These are phyloP conservation scores for Oryzias dopingdopingensis DNA, from an alignment of 2,797 vertebrate species.

Conservation along the genomic window DNA sequence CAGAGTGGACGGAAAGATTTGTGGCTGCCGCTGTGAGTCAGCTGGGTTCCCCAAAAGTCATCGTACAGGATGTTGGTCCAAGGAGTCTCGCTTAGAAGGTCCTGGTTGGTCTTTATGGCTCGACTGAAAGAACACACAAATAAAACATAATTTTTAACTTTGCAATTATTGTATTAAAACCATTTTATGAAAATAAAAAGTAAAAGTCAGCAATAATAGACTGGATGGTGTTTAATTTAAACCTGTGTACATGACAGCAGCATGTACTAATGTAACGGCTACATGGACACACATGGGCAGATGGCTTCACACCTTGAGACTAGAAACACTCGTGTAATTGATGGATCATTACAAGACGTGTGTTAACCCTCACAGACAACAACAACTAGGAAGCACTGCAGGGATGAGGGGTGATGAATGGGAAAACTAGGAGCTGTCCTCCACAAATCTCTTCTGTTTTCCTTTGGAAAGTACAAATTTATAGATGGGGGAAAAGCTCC, in stretches of 20 bases:
- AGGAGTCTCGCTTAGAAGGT: constrained; percentile 93
- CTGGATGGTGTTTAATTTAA: constrained; percentile 20
- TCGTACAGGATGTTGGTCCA: constrained; percentile 96
- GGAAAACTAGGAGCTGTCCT: neutral
- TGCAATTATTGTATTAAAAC: too few relatives aligned
- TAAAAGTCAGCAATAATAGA: constrained; percentile 21
- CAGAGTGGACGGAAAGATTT: constrained; percentile 97
- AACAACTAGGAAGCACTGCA: constrained; percentile 47
- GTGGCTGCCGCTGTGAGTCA: constrained; percentile 98
- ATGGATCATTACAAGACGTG: constrained; percentile 47
- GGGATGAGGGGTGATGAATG: constrained; percentile 48
- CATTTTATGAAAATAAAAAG: too few relatives aligned
- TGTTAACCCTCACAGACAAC: constrained; percentile 25
- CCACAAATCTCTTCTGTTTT: neutral
- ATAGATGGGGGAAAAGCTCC: neutral
- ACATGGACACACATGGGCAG: constrained; percentile 33
- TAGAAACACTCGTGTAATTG: constrained; percentile 53
- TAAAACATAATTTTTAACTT: neutral
- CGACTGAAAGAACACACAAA: constrained; percentile 77
- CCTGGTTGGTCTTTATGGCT: constrained; percentile 98
- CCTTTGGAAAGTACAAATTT: constrained; percentile 1
- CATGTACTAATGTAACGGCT: constrained; percentile 38
- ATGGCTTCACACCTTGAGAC: constrained; percentile 46
- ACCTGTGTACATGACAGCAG: constrained; percentile 20
- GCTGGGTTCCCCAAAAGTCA: constrained; percentile 97